Evolutionary conservation across 1,140 invertebrate genomes (phyloP), one percentile per base, ranked within the genome.

Genomic region (Procambarus clarkii): DNA sequence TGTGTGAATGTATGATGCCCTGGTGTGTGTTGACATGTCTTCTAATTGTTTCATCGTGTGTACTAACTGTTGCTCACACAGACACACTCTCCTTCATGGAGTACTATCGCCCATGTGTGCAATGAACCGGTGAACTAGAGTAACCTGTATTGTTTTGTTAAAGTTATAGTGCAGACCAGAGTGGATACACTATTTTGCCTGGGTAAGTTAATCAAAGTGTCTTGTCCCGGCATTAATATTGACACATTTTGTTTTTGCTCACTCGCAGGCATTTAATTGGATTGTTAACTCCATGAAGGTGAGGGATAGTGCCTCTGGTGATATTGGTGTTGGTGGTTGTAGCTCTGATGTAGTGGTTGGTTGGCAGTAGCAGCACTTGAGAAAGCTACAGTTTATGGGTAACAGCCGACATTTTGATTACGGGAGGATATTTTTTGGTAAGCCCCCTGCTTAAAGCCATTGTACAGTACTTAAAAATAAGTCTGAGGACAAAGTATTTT

Each of bases 301-400:
- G 88, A 91, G 88, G 88, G 88, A 78, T 79, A 69, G 81, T 91
- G 81, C 82, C 88, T 91, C 88, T 91, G 88, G 88, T 91, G 88
- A 91, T 85, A 89, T 89, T 89, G 79, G 64, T 89, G 87, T 89
- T 89, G 87, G 87, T 91, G 79, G 87, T 89, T 89, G 88, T 91
- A 85, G 88, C 83, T 84, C 46, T 84, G 82, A 78, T 91, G 88
- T 91, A 91, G 88, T 91, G 74, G 88, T 91, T 86, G 82, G 82
- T 91, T 91, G 88, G 88, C 88, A 84, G 88, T 91, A 91, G 88
- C 88, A 91, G 88, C 88, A 91, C 88, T 91, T 91, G 88, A 77
- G 88, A 91, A 79, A 91, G 88, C 88, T 91, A 80, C 82, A 69
- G 88, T 91, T 91, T 84, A 86, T 91, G 88, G 88, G 82, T 91